These are phyloP conservation scores for Anthoptus insignis DNA, from an alignment of 2,888 invertebrate genomes.

Conservation along the genomic window DNA sequence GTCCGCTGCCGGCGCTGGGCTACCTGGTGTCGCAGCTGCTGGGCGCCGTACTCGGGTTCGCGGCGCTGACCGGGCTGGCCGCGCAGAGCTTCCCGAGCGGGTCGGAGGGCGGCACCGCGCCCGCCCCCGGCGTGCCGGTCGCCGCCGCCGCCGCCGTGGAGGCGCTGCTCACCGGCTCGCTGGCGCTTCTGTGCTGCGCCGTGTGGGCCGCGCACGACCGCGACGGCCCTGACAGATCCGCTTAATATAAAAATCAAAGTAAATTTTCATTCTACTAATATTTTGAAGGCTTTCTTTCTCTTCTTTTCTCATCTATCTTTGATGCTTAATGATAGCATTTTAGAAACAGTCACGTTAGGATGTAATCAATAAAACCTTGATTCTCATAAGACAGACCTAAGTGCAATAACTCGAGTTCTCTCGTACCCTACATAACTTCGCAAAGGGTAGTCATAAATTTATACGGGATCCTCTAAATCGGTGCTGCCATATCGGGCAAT, in stretches of 20 bases:
- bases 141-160: constrained; percentile 56
- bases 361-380: constrained; percentile 1
- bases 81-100: constrained; percentile 34
- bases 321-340: too few species aligned
- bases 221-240: constrained; percentile 63
- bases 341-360: not conserved
- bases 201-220: constrained; percentile 66
- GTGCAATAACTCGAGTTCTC: not conserved
- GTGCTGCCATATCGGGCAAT: constrained; percentile 21
- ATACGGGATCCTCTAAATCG: constrained; percentile 21
- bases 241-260: too few species aligned
- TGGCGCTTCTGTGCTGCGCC: constrained; percentile 64
- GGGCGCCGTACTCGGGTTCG: constrained; percentile 26
- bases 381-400: not conserved
- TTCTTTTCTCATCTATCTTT: not conserved
- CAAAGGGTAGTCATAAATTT: constrained; percentile 17
- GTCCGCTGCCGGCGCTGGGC: constrained; percentile 62
- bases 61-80: constrained; percentile 27
- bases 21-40: constrained; percentile 62
- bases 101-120: constrained; percentile 33
- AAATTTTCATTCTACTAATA: too few species aligned
- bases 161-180: constrained; percentile 65
- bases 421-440: constrained; percentile 6
- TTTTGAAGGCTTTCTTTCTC: too few species aligned
- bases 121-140: constrained; percentile 40